These are phyloP conservation scores for Burhinus oedicnemus DNA, from an alignment of 2,113 vertebrate species.

Conservation along the genomic window DNA sequence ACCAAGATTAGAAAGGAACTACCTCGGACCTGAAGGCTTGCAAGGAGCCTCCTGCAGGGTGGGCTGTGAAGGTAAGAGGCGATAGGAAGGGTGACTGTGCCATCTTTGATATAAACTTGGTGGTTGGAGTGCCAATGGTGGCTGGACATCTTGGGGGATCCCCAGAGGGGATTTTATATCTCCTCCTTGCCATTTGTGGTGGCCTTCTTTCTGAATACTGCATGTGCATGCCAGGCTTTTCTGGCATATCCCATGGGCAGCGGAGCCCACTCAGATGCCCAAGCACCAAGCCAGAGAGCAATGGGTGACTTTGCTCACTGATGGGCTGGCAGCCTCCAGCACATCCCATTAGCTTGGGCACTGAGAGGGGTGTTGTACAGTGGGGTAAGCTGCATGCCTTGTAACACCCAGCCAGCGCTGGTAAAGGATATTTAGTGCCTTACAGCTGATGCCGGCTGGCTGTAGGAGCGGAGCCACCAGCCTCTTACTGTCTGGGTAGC, in stretches of 20 bases:
- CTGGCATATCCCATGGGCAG: neutral
- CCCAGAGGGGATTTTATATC: neutral
- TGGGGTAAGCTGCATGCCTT: neutral
- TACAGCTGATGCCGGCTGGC: neutral
- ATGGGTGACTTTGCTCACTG: neutral
- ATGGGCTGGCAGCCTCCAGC: neutral
- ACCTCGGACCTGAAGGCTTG: neutral
- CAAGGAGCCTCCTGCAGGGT: neutral
- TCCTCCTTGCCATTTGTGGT: neutral
- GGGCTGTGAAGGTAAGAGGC: neutral
- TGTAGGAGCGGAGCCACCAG: neutral
- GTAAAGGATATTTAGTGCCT: neutral
- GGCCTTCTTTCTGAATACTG: neutral
- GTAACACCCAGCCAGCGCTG: neutral
- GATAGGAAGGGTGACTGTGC: neutral
- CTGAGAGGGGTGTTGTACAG: neutral
- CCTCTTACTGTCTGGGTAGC: neutral
- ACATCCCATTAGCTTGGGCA: neutral
- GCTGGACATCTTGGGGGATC: neutral
- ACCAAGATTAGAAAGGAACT: neutral
- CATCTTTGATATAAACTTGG: neutral
- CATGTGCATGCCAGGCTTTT: fast-evolving
- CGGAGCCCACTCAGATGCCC: neutral
- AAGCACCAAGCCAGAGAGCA: neutral
- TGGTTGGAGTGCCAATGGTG: neutral